Conservation (phyloP, 2,797 vertebrate species). For the Enteromius treurensis region DNA sequence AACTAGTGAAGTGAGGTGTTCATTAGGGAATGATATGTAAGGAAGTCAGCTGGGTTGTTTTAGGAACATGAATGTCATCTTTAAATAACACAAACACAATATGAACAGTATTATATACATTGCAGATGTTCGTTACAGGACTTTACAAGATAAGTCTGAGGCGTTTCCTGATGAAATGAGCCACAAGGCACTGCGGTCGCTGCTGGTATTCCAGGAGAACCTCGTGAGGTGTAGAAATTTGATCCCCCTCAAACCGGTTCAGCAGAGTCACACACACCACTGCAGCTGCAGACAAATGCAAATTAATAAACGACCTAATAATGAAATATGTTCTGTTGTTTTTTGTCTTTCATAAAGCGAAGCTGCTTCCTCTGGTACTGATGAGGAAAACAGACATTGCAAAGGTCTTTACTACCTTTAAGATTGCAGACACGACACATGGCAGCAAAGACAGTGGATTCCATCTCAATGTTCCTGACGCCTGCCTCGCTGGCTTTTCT, state of each 20-base stretch:
- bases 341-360: background rate
- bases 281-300: constrained; percentile 76
- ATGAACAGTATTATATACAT: constrained; percentile 41
- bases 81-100: constrained; percentile 57
- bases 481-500: constrained; percentile 80
- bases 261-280: constrained; percentile 87
- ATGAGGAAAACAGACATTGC: background rate
- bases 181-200: constrained; percentile 83
- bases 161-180: constrained; percentile 84
- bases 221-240: constrained; percentile 82
- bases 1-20: background rate
- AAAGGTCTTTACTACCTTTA: constrained; percentile 76
- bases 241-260: constrained; percentile 87
- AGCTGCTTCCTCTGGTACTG: background rate
- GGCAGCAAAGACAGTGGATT: constrained; percentile 86
- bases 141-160: constrained; percentile 71
- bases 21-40: background rate
- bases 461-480: constrained; percentile 91
- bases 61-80: constrained; percentile 64
- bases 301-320: background rate
- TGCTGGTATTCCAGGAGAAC: constrained; percentile 84
- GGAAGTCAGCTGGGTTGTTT: background rate
- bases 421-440: constrained; percentile 86
- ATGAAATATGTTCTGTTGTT: background rate
- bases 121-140: constrained; percentile 28